Conservation (phyloP, 2,797 vertebrate species). For the Graptemys geographica region DNA sequence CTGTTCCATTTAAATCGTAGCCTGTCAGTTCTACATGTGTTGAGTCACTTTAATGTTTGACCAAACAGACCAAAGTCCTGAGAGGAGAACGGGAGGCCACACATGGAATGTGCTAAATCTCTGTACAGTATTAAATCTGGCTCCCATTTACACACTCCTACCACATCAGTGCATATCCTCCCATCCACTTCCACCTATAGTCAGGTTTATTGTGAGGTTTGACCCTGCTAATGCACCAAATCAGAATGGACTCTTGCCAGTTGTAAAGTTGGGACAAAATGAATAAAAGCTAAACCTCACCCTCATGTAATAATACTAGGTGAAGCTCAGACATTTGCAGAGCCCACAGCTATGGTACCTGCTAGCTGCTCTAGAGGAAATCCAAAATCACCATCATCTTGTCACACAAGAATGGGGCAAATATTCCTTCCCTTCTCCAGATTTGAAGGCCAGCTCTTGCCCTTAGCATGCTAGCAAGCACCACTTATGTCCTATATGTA, state of each 20-base stretch:
- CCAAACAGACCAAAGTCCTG: background rate
- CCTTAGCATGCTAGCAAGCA: background rate
- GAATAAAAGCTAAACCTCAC: background rate
- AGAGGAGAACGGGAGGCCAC: background rate
- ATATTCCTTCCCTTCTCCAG: background rate
- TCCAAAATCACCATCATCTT: rapidly evolving
- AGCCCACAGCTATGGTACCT: background rate
- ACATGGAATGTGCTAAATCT: background rate
- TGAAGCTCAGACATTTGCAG: background rate
- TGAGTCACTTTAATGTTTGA: background rate
- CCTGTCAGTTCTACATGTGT: background rate
- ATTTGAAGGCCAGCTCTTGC: background rate
- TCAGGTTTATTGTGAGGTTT: background rate
- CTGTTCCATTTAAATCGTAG: background rate
- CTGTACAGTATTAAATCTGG: background rate
- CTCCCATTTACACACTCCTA: background rate
- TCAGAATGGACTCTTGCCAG: background rate
- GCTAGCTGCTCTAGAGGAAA: background rate
- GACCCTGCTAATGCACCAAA: background rate
- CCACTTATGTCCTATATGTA: background rate
- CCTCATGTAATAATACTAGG: background rate
- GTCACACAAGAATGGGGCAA: background rate
- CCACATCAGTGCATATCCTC: background rate
- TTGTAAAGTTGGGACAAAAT: background rate
- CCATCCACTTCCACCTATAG: background rate